Percentiles rank a stretch among this genome's conserved stretches.
These are phyloP conservation scores for Drosophila rhopaloa DNA, from an alignment of 1,140 invertebrate genomes.

Conservation along the genomic window DNA sequence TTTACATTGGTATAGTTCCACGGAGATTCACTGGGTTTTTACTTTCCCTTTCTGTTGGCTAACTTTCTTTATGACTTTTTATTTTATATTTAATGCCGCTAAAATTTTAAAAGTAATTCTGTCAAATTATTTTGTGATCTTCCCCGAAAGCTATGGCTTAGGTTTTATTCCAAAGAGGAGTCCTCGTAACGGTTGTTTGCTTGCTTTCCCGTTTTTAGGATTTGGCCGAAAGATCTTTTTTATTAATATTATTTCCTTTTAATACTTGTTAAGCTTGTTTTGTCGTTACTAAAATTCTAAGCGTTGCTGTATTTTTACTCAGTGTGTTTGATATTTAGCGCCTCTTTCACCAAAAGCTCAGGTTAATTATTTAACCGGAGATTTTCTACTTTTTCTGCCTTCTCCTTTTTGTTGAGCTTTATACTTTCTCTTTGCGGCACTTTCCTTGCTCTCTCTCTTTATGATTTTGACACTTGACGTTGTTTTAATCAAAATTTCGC, in stretches of 20 bases:
- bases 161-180: neutral
- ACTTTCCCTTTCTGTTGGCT: neutral
- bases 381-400: neutral
- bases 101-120: neutral
- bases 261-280: too few relatives aligned
- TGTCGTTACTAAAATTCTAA: too few relatives aligned
- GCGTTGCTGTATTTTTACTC: neutral
- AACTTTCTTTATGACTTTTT: neutral
- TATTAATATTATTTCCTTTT: too few relatives aligned
- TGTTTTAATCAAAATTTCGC: neutral
- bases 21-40: constrained; percentile 1
- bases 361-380: neutral
- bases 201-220: neutral
- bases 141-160: neutral
- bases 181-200: too few relatives aligned
- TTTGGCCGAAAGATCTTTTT: too few relatives aligned
- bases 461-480: constrained; percentile 13
- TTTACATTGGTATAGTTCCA: constrained; percentile 28
- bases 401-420: too few relatives aligned
- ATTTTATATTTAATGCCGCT: neutral
- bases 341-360: neutral
- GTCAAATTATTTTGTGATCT: neutral
- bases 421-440: neutral
- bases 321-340: neutral
- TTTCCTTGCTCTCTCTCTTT: neutral